Percentiles rank a stretch among this genome's conserved stretches.
phyloP scores from a whole-genome alignment of 92 coral and sea anemone species.

The Blastomussa wellsi region DNA sequence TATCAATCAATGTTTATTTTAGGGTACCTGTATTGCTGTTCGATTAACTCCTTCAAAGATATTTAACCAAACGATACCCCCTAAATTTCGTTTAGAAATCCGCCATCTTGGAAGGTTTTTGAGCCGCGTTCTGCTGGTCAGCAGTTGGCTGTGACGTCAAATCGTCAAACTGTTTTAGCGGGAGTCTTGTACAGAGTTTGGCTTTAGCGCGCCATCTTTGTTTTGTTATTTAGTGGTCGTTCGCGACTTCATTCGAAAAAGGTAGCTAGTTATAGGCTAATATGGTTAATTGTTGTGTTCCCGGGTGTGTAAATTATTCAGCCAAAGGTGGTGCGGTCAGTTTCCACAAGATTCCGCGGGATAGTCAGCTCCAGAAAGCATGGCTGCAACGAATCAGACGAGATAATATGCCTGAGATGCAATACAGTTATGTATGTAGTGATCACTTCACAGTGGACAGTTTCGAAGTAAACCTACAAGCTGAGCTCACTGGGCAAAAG shows the following conservation, averaged over 20 bases:
- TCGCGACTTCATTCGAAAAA: not conserved
- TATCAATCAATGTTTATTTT: not conserved
- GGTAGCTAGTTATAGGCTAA: not conserved
- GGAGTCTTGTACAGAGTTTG: not conserved
- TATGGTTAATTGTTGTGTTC: slow-evolving; percentile 2
- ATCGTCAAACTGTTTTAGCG: not conserved
- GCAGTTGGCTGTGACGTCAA: not conserved
- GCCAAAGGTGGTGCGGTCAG: slow-evolving; percentile 9
- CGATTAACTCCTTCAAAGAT: not conserved
- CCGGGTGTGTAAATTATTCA: slow-evolving; percentile 20
- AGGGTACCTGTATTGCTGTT: not conserved
- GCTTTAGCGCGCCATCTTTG: not conserved
- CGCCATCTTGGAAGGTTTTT: not conserved
- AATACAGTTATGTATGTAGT: slow-evolving; percentile 40
- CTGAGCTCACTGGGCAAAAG: slow-evolving; percentile 1
- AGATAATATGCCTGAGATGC: slow-evolving; percentile 17
- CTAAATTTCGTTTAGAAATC: not conserved
- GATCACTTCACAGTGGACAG: slow-evolving; percentile 26
- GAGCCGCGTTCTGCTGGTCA: not conserved
- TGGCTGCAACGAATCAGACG: slow-evolving; percentile 20
- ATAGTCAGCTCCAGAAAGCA: not conserved
- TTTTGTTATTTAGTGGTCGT: not conserved
- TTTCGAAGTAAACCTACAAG: slow-evolving; percentile 5
- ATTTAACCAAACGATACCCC: not conserved
- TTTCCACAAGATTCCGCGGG: slow-evolving; percentile 27